Percentiles rank a stretch among this genome's conserved stretches.
Evolutionary conservation across 2,797 vertebrate genomes (phyloP).

Genomic region (Propithecus deckenii): DNA sequence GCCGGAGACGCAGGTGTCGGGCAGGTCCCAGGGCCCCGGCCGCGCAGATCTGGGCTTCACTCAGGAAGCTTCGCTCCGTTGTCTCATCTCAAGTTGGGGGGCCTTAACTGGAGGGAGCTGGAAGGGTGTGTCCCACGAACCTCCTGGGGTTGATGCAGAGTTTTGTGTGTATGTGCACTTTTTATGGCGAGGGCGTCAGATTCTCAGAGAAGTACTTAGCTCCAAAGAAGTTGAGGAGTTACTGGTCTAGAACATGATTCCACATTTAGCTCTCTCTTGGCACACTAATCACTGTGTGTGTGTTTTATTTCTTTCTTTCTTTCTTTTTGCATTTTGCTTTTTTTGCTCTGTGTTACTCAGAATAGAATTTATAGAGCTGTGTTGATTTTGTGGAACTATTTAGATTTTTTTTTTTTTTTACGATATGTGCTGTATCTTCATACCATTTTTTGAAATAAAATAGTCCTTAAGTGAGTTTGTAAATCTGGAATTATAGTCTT

Average conservation of each 20-base stretch:
- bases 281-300: neutral
- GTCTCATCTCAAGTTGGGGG: neutral
- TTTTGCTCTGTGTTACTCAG: neutral
- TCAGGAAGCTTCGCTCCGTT: neutral
- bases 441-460: neutral
- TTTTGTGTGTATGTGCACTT: neutral
- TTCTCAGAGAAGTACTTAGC: neutral
- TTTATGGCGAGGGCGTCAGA: neutral
- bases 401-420: neutral
- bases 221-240: neutral
- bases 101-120: neutral
- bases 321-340: neutral
- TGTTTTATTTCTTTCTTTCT: neutral
- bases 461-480: neutral
- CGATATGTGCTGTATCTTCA: neutral
- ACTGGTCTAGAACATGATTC: neutral
- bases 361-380: neutral
- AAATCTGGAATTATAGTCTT: neutral
- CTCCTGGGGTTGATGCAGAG: neutral
- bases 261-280: neutral
- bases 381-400: neutral
- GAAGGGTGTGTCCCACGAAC: neutral
- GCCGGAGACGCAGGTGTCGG: rapidly evolving
- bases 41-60: neutral
- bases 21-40: neutral